A percentile compares a stretch with the other conserved stretches of the same genome.
Conservation (phyloP, 2,797 vertebrate species). For the Trachurus trachurus region DNA sequence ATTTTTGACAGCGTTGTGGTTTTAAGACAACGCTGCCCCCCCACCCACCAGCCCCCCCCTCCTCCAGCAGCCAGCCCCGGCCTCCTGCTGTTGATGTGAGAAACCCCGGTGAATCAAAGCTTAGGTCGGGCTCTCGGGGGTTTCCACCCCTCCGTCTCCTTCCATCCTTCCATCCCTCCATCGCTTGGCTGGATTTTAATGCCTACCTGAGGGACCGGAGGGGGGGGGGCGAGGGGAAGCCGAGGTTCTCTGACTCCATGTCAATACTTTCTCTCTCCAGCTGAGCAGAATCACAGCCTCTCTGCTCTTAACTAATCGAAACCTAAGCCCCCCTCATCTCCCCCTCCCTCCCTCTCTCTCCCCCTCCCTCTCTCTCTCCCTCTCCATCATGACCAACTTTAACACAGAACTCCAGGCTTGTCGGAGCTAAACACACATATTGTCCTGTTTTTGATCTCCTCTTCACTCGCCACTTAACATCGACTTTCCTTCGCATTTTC, state of each 20-base stretch:
- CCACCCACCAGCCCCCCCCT: slow-evolving; percentile 18
- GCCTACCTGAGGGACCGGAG: slow-evolving; percentile 76
- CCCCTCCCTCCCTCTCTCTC: slow-evolving; percentile 23
- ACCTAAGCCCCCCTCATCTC: slow-evolving; percentile 26
- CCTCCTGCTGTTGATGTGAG: slow-evolving; percentile 67
- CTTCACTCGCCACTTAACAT: slow-evolving; percentile 68
- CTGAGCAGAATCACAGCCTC: slow-evolving; percentile 72
- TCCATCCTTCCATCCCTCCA: slow-evolving; percentile 64
- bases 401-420: slow-evolving; percentile 56
- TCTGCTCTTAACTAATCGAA: slow-evolving; percentile 81
- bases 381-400: slow-evolving; percentile 44
- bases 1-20: slow-evolving; percentile 74
- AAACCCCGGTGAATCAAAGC: slow-evolving; percentile 78
- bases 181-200: slow-evolving; percentile 64
- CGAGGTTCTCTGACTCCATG: slow-evolving; percentile 71
- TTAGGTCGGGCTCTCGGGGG: slow-evolving; percentile 47
- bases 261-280: slow-evolving; percentile 77
- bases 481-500: slow-evolving; percentile 63
- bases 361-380: slow-evolving; percentile 21
- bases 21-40: slow-evolving; percentile 40
- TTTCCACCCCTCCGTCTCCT: slow-evolving; percentile 44
- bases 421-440: slow-evolving; percentile 66
- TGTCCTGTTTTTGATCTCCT: slow-evolving; percentile 71
- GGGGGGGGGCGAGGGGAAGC: slow-evolving; percentile 50
- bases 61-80: background rate